These are phyloP conservation scores for Henicopernis longicauda DNA, from an alignment of 2,113 vertebrate genomes.

Conservation along the genomic window DNA sequence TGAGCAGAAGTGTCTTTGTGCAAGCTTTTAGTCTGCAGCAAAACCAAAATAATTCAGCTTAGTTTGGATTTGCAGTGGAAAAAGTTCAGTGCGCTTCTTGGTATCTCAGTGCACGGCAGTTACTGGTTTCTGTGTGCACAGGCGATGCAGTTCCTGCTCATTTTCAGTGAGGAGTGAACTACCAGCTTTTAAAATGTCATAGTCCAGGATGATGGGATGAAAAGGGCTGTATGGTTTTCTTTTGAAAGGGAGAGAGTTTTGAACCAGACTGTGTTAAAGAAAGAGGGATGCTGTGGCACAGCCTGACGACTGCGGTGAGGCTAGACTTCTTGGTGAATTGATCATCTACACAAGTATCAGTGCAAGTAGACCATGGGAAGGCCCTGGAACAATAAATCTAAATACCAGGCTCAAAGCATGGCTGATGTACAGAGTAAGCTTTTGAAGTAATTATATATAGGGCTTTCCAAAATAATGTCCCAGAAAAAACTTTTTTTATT, in stretches of 20 bases:
- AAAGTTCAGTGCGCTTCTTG: not conserved
- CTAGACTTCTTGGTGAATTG: not conserved
- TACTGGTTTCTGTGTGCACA: not conserved
- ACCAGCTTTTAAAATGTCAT: not conserved
- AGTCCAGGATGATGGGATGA: not conserved
- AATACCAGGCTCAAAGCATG: not conserved
- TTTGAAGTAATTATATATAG: not conserved
- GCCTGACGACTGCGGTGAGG: too few relatives aligned
- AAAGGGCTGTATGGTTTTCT: accelerated
- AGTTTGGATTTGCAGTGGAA: not conserved
- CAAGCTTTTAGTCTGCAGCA: not conserved
- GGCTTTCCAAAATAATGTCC: not conserved
- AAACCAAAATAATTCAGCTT: not conserved
- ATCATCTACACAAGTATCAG: not conserved
- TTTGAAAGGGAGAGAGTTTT: not conserved
- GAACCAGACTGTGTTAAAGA: not conserved
- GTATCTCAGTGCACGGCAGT: not conserved
- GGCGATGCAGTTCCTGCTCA: not conserved
- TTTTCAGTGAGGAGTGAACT: not conserved
- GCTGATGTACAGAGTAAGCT: not conserved
- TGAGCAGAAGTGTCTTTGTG: not conserved
- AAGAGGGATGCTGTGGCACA: not conserved
- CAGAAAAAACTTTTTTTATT: not conserved
- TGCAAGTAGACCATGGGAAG: not conserved
- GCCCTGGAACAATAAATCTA: not conserved